A percentile compares a stretch with the other conserved stretches of the same genome.
Evolutionary conservation across 2,113 vertebrate species (phyloP).

Genomic region (Orycteropus afer): DNA sequence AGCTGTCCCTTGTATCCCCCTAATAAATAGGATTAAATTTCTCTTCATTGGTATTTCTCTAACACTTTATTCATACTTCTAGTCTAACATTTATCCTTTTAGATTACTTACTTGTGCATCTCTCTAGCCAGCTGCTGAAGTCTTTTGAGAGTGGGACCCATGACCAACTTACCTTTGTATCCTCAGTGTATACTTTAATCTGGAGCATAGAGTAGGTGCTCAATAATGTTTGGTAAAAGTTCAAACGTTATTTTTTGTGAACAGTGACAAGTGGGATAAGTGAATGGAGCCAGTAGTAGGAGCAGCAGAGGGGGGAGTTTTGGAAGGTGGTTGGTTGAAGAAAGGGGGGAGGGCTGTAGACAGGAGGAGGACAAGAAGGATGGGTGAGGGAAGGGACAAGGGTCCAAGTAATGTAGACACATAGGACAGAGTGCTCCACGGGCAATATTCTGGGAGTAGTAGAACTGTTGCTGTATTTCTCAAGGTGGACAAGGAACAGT

Average conservation of each 20-base stretch:
- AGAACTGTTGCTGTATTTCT: not conserved
- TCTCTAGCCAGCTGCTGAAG: not conserved
- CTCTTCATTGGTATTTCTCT: not conserved
- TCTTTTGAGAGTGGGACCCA: not conserved
- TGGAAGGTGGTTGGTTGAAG: not conserved
- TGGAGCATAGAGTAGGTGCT: not conserved
- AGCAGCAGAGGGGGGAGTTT: not conserved
- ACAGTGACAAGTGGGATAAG: not conserved
- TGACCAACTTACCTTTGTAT: not conserved
- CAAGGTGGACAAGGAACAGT: not conserved
- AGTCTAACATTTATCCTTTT: not conserved
- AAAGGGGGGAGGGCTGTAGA: not conserved
- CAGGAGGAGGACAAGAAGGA: not conserved
- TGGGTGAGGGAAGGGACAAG: not conserved
- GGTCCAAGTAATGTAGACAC: not conserved
- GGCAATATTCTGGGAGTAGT: not conserved
- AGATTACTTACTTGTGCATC: not conserved
- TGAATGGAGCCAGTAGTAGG: not conserved
- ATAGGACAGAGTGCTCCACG: accelerated
- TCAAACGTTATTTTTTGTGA: not conserved
- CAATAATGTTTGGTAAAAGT: not conserved
- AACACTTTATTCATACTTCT: not conserved
- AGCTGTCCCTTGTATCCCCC: not conserved
- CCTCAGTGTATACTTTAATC: not conserved
- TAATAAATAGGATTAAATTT: not conserved